Conservation (phyloP, 1,140 invertebrate genomes). For the Diprion similis region DNA sequence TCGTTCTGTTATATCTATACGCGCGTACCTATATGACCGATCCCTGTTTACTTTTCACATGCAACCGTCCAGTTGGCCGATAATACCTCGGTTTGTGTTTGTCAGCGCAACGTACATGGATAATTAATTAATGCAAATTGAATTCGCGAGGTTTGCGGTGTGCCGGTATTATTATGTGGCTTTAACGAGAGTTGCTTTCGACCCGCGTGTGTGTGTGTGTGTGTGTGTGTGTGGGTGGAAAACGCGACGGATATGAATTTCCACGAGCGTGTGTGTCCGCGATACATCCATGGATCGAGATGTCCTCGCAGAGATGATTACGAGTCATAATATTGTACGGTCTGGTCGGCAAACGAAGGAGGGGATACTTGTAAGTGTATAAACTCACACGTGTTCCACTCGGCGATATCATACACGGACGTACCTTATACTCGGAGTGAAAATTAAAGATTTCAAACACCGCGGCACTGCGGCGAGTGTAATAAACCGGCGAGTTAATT, state of each 20-base stretch:
- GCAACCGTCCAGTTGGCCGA: background rate
- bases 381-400: background rate
- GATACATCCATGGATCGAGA: background rate
- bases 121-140: conserved; percentile 4
- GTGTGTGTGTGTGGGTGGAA: background rate
- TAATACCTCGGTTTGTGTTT: background rate
- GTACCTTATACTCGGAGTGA: background rate
- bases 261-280: background rate
- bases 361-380: background rate
- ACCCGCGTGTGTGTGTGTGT: too few relatives aligned
- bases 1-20: background rate
- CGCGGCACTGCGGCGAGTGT: background rate
- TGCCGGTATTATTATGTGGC: too few relatives aligned
- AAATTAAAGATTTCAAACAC: conserved; percentile 1
- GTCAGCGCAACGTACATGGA: background rate
- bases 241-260: background rate
- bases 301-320: background rate
- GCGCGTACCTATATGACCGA: background rate
- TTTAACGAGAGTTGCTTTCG: too few relatives aligned
- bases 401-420: background rate
- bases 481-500: background rate
- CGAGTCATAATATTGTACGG: background rate
- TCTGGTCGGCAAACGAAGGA: background rate
- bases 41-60: background rate
- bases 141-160: background rate